Conservation (phyloP, 2,888 invertebrate genomes). For the Folsomia manolachei region DNA sequence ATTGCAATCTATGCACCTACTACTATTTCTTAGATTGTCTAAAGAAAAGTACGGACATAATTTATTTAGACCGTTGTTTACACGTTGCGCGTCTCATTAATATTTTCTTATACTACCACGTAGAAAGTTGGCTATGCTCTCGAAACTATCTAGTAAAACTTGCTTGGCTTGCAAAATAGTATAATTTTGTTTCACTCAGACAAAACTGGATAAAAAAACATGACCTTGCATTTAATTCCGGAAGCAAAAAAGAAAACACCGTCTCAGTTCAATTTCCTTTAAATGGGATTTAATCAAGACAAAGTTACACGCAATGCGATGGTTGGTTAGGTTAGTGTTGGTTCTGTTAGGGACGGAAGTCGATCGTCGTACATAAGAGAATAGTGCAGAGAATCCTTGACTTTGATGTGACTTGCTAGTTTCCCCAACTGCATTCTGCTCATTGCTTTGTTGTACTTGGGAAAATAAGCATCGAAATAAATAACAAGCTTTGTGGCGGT, state of each 20-base stretch:
- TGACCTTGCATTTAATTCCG: constrained; percentile 2
- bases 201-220: background rate
- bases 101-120: background rate
- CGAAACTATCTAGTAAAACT: background rate
- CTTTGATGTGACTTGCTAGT: constrained; percentile 6
- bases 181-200: too few species aligned
- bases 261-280: constrained; percentile 7
- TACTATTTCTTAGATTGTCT: too few species aligned
- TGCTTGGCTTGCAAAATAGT: background rate
- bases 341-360: too few species aligned
- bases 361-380: too few species aligned
- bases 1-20: background rate
- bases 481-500: background rate
- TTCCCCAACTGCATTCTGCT: background rate
- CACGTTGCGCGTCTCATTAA: background rate
- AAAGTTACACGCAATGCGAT: background rate
- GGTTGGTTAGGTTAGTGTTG: background rate
- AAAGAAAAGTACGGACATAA: background rate
- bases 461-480: background rate
- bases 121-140: background rate
- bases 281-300: constrained; percentile 14
- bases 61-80: background rate
- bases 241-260: background rate
- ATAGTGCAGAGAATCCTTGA: constrained; percentile 5
- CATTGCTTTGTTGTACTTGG: constrained; percentile 11